These are phyloP conservation scores for Lasiommata megera DNA, from an alignment of 2,888 invertebrate species.

Conservation along the genomic window DNA sequence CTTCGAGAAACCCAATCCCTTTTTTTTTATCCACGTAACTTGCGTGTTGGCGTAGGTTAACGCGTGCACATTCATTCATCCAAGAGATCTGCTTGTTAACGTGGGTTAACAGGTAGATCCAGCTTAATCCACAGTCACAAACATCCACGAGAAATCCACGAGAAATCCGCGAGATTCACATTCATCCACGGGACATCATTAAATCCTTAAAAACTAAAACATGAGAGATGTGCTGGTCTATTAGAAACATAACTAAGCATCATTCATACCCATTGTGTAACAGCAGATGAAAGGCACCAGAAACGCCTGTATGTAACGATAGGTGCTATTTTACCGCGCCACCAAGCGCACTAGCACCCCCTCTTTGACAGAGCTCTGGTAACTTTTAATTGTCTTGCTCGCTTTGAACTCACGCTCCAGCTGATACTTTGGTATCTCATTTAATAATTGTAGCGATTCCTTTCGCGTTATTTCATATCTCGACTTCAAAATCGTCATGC, in stretches of 20 bases:
- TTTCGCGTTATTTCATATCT: conserved; percentile 30
- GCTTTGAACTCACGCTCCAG: conserved; percentile 56
- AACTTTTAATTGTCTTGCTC: conserved; percentile 63
- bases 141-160: too few relatives aligned
- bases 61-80: too few relatives aligned
- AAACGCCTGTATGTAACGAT: conserved; percentile 2
- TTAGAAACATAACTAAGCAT: background rate
- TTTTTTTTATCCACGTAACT: too few relatives aligned
- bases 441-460: conserved; percentile 28
- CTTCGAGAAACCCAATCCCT: too few relatives aligned
- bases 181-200: too few relatives aligned
- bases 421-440: conserved; percentile 23
- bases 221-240: too few relatives aligned
- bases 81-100: too few relatives aligned
- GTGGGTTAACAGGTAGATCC: too few relatives aligned
- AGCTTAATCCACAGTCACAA: too few relatives aligned
- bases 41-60: too few relatives aligned
- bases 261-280: background rate
- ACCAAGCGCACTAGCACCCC: conserved; percentile 50
- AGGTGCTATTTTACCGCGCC: conserved; percentile 40
- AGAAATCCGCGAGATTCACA: too few relatives aligned
- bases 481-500: conserved; percentile 4
- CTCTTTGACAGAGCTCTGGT: conserved; percentile 50
- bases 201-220: too few relatives aligned
- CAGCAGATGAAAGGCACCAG: background rate